Evolutionary conservation across 2,113 vertebrate genomes (phyloP).

Genomic region (Brachypodius melanocephalos): DNA sequence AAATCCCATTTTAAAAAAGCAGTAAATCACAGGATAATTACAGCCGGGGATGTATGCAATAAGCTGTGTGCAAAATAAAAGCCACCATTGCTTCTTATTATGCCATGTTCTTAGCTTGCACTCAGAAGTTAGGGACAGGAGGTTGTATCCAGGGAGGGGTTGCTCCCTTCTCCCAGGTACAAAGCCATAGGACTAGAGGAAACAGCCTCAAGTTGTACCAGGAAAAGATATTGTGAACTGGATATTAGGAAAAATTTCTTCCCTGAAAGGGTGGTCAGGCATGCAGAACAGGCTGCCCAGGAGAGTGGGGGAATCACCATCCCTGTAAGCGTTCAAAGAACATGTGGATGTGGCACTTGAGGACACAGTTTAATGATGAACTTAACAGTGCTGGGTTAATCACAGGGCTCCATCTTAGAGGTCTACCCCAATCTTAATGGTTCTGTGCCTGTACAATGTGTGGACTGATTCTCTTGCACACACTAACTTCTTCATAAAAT

Average conservation of each 20-base stretch:
- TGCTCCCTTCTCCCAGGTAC: background rate
- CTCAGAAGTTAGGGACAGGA: background rate
- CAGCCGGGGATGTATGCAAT: background rate
- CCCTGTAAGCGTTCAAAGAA: background rate
- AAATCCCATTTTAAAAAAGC: background rate
- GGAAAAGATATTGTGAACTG: background rate
- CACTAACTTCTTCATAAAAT: background rate
- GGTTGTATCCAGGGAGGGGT: accelerated
- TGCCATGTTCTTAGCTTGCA: background rate
- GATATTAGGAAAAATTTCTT: background rate
- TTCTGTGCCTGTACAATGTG: background rate
- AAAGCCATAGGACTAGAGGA: background rate
- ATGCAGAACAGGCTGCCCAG: background rate
- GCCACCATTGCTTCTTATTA: background rate
- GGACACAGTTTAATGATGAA: background rate
- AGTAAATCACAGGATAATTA: background rate
- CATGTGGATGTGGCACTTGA: background rate
- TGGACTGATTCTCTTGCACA: background rate
- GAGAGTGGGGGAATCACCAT: background rate
- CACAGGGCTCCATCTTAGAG: background rate
- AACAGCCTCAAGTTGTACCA: background rate
- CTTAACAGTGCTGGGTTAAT: background rate
- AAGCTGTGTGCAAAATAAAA: background rate
- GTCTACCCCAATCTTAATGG: background rate
- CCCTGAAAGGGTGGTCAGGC: background rate